Percentiles rank a stretch among this genome's conserved stretches.
Evolutionary conservation across 2,113 vertebrate species (phyloP).

Genomic region (Edolisoma coerulescens): DNA sequence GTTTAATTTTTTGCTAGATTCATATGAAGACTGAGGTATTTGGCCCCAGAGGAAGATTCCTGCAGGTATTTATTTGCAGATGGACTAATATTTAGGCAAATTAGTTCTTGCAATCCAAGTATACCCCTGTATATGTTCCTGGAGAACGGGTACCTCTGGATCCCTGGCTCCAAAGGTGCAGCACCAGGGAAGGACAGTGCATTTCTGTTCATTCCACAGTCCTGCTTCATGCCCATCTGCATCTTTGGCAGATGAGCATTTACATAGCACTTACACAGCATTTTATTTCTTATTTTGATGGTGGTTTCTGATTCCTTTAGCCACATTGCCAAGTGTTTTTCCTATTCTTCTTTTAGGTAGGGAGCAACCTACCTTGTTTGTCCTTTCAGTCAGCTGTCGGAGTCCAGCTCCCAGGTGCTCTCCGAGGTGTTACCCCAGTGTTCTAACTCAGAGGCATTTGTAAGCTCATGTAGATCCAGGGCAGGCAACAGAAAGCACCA

Average conservation of each 20-base stretch:
- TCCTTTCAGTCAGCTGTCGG: background rate
- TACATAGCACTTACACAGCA: background rate
- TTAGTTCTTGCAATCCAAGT: background rate
- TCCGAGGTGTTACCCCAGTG: background rate
- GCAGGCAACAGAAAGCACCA: background rate
- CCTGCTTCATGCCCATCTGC: background rate
- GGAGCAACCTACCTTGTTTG: background rate
- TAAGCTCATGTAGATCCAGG: background rate
- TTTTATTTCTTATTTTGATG: background rate
- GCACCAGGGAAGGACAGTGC: background rate
- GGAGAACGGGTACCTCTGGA: background rate
- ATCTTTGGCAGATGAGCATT: background rate
- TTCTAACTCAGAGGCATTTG: background rate
- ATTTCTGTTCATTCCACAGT: background rate
- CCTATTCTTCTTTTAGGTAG: background rate
- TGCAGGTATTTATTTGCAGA: background rate
- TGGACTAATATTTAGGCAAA: background rate
- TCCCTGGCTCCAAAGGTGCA: background rate
- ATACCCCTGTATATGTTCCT: background rate
- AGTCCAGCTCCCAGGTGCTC: background rate
- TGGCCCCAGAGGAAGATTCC: background rate
- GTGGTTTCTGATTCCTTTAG: background rate
- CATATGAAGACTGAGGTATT: background rate
- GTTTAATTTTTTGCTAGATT: background rate
- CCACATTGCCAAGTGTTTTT: background rate